Conservation (phyloP, 2,888 invertebrate genomes). For the Conchocele bisecta region DNA sequence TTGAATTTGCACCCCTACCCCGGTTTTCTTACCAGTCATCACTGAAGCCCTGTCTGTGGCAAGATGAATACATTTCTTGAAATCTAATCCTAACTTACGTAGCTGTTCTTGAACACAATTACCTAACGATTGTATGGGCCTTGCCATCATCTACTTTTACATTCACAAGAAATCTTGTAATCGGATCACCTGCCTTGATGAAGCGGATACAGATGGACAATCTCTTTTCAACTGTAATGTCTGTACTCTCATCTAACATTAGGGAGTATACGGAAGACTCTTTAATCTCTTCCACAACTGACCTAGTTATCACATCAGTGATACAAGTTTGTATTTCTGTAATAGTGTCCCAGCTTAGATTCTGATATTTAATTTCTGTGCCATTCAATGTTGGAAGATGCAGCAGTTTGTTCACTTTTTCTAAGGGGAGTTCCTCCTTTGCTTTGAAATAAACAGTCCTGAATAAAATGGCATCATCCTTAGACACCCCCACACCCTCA, state of each 20-base stretch:
- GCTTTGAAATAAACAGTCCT: constrained; percentile 21
- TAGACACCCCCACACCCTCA: too few species aligned
- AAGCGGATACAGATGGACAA: constrained; percentile 41
- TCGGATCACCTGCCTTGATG: too few species aligned
- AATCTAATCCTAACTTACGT: too few species aligned
- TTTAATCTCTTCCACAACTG: constrained; percentile 20
- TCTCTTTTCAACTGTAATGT: constrained; percentile 36
- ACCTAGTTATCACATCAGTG: neutral
- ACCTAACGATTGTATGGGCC: too few species aligned
- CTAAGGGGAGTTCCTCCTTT: constrained; percentile 8
- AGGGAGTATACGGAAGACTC: constrained; percentile 4
- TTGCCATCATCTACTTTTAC: too few species aligned
- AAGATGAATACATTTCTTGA: too few species aligned
- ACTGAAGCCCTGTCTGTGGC: too few species aligned
- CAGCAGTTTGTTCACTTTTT: constrained; percentile 11
- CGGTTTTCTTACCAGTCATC: too few species aligned
- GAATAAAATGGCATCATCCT: too few species aligned
- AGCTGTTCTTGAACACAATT: too few species aligned
- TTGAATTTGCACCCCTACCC: too few species aligned
- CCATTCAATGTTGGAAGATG: constrained; percentile 35
- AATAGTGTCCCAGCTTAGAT: constrained; percentile 48
- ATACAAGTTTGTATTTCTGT: constrained; percentile 31
- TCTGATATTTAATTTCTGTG: constrained; percentile 20
- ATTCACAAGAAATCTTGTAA: too few species aligned
- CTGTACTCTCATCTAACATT: constrained; percentile 52